A percentile compares a stretch with the other conserved stretches of the same genome.
Evolutionary conservation across 1,140 invertebrate genomes (phyloP).

Genomic region (Metopolophium dirhodum): DNA sequence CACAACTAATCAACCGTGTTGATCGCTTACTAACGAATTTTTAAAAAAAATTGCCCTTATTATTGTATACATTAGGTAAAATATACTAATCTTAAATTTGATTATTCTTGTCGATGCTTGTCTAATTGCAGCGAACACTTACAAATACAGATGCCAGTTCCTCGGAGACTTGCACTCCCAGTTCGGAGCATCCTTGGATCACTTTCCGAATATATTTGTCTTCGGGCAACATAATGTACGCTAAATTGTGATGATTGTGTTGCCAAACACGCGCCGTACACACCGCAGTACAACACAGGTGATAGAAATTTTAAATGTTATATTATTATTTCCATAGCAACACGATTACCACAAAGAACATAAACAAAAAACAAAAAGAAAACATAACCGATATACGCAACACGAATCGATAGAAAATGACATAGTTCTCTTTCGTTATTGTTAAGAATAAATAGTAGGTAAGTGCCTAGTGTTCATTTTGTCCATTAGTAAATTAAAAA

Average conservation of each 20-base stretch:
- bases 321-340: conserved; percentile 47
- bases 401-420: neutral
- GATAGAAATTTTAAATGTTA: neutral
- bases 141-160: neutral
- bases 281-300: neutral
- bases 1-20: neutral
- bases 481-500: neutral
- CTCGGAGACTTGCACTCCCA: conserved; percentile 7
- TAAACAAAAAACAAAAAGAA: conserved; percentile 18
- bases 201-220: neutral
- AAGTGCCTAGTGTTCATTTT: neutral
- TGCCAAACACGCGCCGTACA: neutral
- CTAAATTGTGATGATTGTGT: neutral
- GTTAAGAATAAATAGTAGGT: neutral
- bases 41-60: neutral
- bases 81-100: too few relatives aligned
- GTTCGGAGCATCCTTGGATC: conserved; percentile 10
- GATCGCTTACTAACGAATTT: neutral
- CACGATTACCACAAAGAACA: neutral
- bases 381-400: neutral
- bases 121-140: neutral
- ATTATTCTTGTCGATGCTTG: too few relatives aligned
- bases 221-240: neutral
- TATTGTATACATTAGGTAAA: neutral
- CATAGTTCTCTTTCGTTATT: neutral